phyloP scores from a whole-genome alignment of 2,113 vertebrate genomes.

The Enhydra lutris region DNA sequence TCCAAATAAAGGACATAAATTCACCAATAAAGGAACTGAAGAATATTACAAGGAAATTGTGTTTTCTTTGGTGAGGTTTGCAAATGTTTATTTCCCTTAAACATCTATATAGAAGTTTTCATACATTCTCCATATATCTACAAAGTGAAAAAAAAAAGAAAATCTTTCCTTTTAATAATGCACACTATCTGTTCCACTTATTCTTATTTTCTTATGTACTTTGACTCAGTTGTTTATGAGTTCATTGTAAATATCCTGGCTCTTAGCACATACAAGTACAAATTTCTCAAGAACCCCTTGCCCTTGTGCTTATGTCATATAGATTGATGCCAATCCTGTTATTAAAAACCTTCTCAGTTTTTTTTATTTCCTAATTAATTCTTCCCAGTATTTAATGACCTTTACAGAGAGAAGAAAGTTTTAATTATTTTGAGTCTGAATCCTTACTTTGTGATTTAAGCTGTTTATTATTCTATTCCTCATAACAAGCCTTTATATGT shows the following conservation, averaged over 20 bases:
- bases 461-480: not conserved
- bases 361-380: slow-evolving; percentile 34
- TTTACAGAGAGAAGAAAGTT: not conserved
- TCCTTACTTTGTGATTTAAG: slow-evolving; percentile 26
- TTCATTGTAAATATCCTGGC: not conserved
- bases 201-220: not conserved
- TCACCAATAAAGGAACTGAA: not conserved
- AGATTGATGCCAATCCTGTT: not conserved
- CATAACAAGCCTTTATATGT: not conserved
- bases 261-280: not conserved
- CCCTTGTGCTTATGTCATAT: not conserved
- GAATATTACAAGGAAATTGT: not conserved
- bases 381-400: not conserved
- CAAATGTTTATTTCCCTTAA: not conserved
- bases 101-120: not conserved
- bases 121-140: not conserved
- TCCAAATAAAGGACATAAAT: not conserved
- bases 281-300: not conserved
- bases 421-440: slow-evolving; percentile 32
- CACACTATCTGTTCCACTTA: not conserved
- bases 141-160: not conserved
- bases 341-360: not conserved
- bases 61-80: not conserved
- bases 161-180: not conserved
- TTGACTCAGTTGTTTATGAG: not conserved